Evolutionary conservation across 1,140 invertebrate species (phyloP).

Genomic region (Harlomillsia oculata): DNA sequence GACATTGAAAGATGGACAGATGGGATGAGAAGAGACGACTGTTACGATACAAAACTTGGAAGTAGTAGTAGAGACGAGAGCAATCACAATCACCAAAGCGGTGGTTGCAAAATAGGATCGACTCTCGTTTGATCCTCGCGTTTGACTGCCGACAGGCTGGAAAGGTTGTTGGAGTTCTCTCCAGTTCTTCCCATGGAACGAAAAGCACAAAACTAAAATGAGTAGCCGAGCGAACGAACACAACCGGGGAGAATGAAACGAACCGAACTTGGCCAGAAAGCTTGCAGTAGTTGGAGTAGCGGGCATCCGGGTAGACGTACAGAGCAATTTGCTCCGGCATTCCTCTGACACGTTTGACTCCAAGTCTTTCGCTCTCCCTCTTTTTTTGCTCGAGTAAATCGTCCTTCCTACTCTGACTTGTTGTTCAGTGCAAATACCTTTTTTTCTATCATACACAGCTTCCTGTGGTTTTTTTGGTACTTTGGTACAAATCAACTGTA

Average conservation of each 20-base stretch:
- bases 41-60: background rate
- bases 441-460: no score
- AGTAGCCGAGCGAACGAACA: background rate
- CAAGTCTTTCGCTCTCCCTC: no score
- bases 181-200: no score
- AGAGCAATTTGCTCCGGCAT: conserved; percentile 19
- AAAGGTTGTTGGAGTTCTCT: no score
- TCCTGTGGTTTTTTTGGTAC: no score
- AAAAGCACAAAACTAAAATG: background rate
- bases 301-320: conserved; percentile 23
- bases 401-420: no score
- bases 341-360: conserved; percentile 15
- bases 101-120: no score
- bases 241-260: background rate
- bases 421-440: no score
- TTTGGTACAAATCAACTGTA: no score
- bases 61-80: background rate
- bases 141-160: no score
- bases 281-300: conserved; percentile 21
- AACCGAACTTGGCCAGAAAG: background rate
- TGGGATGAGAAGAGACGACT: background rate
- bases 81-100: background rate
- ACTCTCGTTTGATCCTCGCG: background rate
- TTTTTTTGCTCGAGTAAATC: no score
- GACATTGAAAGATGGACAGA: no score